Conservation (phyloP, 1,140 invertebrate genomes). For the Bemisia tabaci region DNA sequence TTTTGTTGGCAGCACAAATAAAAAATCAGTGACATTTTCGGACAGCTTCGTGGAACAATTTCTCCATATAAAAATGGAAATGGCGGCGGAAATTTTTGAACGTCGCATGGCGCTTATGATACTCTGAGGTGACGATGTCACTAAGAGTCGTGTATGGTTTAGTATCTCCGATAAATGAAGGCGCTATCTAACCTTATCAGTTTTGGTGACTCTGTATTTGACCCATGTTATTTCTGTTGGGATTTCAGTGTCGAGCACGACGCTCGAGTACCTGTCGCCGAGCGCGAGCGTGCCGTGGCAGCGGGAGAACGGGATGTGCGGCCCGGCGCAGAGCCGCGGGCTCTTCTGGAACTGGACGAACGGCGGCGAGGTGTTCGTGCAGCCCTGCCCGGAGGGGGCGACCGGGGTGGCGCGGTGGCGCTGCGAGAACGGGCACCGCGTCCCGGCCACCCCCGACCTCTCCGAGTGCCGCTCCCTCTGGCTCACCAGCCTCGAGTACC, state of each 20-base stretch:
- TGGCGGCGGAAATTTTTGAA: too few species aligned
- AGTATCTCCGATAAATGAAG: too few species aligned
- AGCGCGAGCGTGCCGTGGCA: background rate
- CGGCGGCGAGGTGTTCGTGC: constrained; percentile 52
- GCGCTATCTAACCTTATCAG: too few species aligned
- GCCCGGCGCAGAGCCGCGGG: constrained; percentile 53
- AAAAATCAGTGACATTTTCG: too few species aligned
- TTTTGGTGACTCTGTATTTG: too few species aligned
- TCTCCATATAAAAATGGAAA: too few species aligned
- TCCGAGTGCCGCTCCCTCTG: constrained; percentile 83
- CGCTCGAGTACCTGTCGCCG: background rate
- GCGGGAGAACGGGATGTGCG: constrained; percentile 35
- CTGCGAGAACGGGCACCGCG: constrained; percentile 49
- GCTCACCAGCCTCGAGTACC: constrained; percentile 66
- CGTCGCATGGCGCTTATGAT: too few species aligned
- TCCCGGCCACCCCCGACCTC: constrained; percentile 63
- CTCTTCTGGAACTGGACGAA: constrained; percentile 80
- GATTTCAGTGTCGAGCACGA: background rate
- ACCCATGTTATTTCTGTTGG: too few species aligned
- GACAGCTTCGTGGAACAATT: too few species aligned
- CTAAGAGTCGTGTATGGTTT: too few species aligned
- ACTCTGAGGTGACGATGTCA: too few species aligned
- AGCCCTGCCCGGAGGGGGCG: constrained; percentile 77
- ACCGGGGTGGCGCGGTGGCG: constrained; percentile 72
- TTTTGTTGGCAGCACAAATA: too few species aligned